Conservation (phyloP, 2,113 vertebrate species). For the Thamnophis sirtalis region DNA sequence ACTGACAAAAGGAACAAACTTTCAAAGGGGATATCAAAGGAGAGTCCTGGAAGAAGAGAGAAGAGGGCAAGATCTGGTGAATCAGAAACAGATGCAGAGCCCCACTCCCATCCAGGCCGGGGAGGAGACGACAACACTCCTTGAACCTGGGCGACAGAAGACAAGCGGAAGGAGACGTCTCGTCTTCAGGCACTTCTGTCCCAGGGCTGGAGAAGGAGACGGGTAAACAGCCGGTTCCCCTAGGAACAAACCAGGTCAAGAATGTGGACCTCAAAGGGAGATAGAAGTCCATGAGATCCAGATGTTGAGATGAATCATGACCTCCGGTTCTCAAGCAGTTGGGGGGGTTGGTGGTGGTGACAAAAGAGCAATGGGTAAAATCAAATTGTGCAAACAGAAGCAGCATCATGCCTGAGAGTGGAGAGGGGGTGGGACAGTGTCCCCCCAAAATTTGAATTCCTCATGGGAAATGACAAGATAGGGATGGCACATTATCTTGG, state of each 20-base stretch:
- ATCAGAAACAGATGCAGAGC: conserved; percentile 20
- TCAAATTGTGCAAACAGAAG: not conserved
- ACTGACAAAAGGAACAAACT: conserved; percentile 21
- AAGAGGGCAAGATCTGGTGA: not conserved
- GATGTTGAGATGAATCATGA: not conserved
- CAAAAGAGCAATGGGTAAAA: not conserved
- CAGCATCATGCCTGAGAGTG: not conserved
- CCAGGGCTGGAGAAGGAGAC: not conserved
- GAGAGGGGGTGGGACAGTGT: not conserved
- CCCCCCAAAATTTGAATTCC: not conserved
- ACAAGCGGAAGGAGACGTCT: not conserved
- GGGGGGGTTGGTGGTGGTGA: not conserved
- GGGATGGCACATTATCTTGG: not conserved
- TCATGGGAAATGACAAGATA: not conserved
- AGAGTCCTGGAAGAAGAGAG: not conserved
- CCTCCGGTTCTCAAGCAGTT: not conserved
- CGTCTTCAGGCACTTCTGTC: not conserved
- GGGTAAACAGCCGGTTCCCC: not conserved
- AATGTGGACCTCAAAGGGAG: not conserved
- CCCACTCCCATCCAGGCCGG: not conserved
- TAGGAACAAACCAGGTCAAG: conserved; percentile 18
- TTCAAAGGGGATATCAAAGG: conserved; percentile 37
- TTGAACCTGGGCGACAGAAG: conserved; percentile 8
- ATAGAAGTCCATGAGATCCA: conserved; percentile 4
- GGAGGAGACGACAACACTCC: not conserved